phyloP scores from a whole-genome alignment of 2,113 vertebrate species.

The Lipophrys pholis region DNA sequence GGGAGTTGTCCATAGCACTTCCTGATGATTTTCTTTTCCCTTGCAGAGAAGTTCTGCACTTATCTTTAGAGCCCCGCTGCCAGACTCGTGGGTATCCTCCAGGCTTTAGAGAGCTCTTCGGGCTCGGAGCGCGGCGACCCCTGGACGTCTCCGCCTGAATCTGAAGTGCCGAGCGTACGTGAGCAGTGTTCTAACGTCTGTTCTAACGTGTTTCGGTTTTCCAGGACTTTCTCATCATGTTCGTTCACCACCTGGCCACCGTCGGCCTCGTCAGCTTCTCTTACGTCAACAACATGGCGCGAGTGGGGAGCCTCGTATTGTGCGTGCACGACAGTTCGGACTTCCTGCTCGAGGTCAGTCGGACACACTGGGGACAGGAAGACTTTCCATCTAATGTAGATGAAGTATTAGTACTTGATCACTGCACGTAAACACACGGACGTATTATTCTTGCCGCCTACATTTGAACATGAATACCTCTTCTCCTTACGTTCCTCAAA shows the following conservation, averaged over 20 bases:
- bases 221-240: constrained; percentile 98
- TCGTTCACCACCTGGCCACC: constrained; percentile 93
- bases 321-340: constrained; percentile 93
- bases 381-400: no score
- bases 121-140: not conserved
- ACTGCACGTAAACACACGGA: no score
- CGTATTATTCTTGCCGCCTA: no score
- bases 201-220: constrained; percentile 1
- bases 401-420: no score
- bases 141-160: no score
- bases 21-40: not conserved
- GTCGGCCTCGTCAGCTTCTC: constrained; percentile 93
- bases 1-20: not conserved
- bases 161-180: no score
- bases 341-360: constrained; percentile 91
- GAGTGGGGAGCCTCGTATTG: constrained; percentile 92
- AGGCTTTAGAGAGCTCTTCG: not conserved
- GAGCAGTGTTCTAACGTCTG: not conserved
- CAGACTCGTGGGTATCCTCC: not conserved
- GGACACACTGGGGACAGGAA: not conserved
- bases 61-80: not conserved
- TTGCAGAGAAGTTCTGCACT: not conserved
- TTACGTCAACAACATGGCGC: constrained; percentile 95
- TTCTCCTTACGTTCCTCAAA: no score
- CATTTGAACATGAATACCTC: no score